Evolutionary conservation across 2,888 invertebrate species (phyloP).

Genomic region (Micropterix aruncella): DNA sequence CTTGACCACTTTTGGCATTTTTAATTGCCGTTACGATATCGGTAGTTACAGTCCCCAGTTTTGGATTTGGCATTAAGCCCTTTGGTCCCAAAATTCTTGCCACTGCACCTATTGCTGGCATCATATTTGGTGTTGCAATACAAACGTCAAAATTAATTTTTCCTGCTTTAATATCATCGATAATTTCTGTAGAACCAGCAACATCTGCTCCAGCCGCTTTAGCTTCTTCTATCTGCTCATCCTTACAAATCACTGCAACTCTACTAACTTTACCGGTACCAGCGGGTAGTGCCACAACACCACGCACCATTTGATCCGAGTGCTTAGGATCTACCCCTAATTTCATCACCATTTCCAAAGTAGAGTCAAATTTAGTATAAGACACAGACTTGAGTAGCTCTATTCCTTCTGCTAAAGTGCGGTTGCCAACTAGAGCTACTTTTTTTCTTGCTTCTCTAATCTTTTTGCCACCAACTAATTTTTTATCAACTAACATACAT

Average conservation of each 20-base stretch:
- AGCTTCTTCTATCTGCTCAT: not conserved
- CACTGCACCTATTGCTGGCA: no score
- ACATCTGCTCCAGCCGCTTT: slow-evolving; percentile 4
- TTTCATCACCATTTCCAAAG: not conserved
- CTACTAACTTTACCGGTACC: slow-evolving; percentile 1
- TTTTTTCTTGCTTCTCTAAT: no score
- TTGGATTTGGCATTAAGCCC: slow-evolving; percentile 5
- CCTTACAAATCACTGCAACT: slow-evolving; percentile 3
- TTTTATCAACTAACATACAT: no score
- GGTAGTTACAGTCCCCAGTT: slow-evolving; percentile 3
- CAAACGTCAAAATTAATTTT: no score
- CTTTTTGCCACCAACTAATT: no score
- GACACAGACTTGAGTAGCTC: no score
- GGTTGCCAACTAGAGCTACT: no score
- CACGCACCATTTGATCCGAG: slow-evolving; percentile 3
- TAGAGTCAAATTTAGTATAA: slow-evolving; percentile 2
- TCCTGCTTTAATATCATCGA: no score
- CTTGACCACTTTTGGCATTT: slow-evolving; percentile 2
- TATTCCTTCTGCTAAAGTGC: no score
- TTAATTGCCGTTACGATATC: slow-evolving; percentile 1
- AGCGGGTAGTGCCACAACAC: slow-evolving; percentile 1
- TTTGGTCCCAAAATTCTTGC: no score
- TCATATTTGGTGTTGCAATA: no score
- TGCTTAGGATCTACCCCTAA: slow-evolving; percentile 3
- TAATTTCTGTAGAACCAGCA: slow-evolving; percentile 1